Conservation (phyloP, 1,140 invertebrate genomes). For the Cydia strobilella region DNA sequence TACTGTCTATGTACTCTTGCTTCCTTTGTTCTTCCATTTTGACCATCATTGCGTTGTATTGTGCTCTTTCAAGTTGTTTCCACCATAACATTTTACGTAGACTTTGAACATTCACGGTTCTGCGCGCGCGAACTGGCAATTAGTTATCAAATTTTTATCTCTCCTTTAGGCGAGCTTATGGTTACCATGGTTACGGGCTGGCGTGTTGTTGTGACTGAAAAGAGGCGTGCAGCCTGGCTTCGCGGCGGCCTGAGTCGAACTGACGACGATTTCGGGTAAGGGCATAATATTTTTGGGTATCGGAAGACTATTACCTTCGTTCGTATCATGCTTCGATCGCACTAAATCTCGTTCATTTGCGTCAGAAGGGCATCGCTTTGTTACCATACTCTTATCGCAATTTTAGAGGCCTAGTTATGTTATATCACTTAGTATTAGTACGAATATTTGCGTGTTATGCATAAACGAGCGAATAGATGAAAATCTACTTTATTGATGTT, state of each 20-base stretch:
- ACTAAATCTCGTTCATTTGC: conserved; percentile 64
- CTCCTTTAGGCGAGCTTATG: conserved; percentile 38
- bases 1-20: conserved; percentile 56
- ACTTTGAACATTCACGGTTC: conserved; percentile 11
- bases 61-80: conserved; percentile 68
- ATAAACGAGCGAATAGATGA: neutral
- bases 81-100: conserved; percentile 73
- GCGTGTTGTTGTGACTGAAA: conserved; percentile 25
- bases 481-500: neutral
- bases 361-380: conserved; percentile 49
- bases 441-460: conserved; percentile 7
- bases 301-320: conserved; percentile 59
- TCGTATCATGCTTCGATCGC: conserved; percentile 58
- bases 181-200: conserved; percentile 66
- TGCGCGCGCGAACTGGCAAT: neutral
- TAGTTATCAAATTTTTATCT: conserved; percentile 40
- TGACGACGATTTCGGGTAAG: conserved; percentile 61
- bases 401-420: conserved; percentile 29
- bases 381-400: conserved; percentile 41
- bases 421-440: neutral
- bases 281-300: conserved; percentile 59
- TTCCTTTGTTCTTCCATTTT: conserved; percentile 64
- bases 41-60: conserved; percentile 65
- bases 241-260: conserved; percentile 62
- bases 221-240: conserved; percentile 46